phyloP scores from a whole-genome alignment of 2,888 invertebrate genomes.

The Tupiocoris notatus region DNA sequence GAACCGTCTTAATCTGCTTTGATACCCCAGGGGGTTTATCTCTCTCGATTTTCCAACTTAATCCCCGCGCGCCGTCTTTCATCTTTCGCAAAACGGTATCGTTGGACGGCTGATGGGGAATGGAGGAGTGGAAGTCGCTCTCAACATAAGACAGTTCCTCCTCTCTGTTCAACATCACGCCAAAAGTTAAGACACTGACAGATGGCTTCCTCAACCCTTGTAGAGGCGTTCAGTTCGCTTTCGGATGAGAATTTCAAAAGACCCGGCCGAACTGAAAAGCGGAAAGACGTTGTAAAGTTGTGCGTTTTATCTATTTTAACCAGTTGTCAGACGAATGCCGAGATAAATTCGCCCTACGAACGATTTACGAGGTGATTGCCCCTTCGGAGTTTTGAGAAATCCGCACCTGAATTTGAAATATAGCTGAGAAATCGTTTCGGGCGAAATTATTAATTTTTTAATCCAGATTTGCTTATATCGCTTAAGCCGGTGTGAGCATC shows the following conservation, averaged over 20 bases:
- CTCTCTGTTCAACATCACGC: background rate
- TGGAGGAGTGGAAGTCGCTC: background rate
- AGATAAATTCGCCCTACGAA: background rate
- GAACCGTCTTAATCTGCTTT: background rate
- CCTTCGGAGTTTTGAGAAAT: too few species aligned
- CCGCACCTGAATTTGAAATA: too few species aligned
- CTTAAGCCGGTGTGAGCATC: too few species aligned
- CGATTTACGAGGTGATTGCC: background rate
- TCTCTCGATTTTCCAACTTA: background rate
- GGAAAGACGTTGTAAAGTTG: background rate
- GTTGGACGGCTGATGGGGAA: background rate
- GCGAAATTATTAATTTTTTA: too few species aligned
- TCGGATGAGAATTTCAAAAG: background rate
- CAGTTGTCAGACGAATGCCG: background rate
- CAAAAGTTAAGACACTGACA: background rate
- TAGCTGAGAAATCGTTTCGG: too few species aligned
- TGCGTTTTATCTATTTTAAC: background rate
- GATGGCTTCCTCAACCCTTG: background rate
- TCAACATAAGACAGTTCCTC: too few species aligned
- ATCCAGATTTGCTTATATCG: too few species aligned
- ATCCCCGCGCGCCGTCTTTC: background rate
- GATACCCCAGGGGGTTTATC: background rate
- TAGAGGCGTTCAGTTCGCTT: background rate
- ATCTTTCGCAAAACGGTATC: background rate
- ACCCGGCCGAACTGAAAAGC: background rate